Base-by-base conservation (phyloP, 1,140 invertebrate genomes). In the Hydropsyche tenuis region DNA sequence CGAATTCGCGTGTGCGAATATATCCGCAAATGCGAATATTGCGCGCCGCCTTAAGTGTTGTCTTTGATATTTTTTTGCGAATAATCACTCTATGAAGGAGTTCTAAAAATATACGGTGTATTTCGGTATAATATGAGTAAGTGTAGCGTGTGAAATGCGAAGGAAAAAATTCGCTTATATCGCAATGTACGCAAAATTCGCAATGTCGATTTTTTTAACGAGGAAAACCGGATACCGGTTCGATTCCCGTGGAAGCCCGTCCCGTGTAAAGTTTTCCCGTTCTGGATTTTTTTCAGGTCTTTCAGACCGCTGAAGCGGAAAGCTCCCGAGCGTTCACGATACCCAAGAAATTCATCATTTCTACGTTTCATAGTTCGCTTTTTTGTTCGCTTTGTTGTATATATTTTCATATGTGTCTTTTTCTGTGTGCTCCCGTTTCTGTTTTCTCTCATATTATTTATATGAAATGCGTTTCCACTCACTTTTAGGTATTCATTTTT, bases 291-390 rank as follows among this genome's bases (percentile, higher is more conserved):
- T 65, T 45, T 45, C 63, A 43, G 30, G 23, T 65, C 63, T 65
- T 65, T 65, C 63, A 65, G 63, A 45, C 16, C 63, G 42, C 42
- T 45, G 63, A 65, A 65, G 63, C 63, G 42, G 12, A 65, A 65
- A 65, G 30, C 30, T 65, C 42, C 30, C 12, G 30, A 12, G 42
- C 63, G 63, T 16, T 65, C 30, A 20, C 63, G 63, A 42, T 65
- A 30, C 30, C n/a, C 63, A 65, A 65, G 42, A 65, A 65, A 60
- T 60, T 65, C 30, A 43, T 65, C 63, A 65, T 65, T 65, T 65
- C 30, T 65, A 65, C 42, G 63, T 65, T 65, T 65, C 56, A 60
- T 60, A 60, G 56, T 60, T 23, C 56, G 56, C 56, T 12, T 25
- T 60, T 60, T 60, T 60, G 22, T 23, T 60, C 22, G 12, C 12